Evolutionary conservation across 2,113 vertebrate genomes (phyloP).

Genomic region (Pristiophorus japonicus): DNA sequence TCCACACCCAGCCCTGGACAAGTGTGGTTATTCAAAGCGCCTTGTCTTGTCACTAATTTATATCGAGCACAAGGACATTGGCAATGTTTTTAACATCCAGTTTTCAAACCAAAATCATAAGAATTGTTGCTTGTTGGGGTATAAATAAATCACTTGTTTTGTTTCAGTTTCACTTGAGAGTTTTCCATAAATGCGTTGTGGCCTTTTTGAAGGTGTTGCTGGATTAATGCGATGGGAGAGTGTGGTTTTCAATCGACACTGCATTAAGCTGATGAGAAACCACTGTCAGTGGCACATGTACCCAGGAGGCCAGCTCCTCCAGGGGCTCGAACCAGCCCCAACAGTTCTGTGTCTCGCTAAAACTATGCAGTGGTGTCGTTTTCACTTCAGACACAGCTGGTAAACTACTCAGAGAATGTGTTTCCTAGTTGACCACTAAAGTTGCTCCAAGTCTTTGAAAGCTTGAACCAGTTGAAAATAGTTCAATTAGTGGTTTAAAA

Average conservation of each 20-base stretch:
- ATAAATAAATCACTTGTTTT: background rate
- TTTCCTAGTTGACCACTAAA: background rate
- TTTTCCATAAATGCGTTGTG: background rate
- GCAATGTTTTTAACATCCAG: background rate
- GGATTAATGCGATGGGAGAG: background rate
- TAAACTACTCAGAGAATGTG: background rate
- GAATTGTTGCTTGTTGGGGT: background rate
- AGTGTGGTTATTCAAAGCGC: background rate
- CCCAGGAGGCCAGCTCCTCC: background rate
- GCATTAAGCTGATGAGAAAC: slow-evolving; percentile 8
- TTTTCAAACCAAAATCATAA: background rate
- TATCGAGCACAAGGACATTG: background rate
- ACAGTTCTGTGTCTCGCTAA: background rate
- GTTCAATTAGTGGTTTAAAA: background rate
- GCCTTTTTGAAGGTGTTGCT: background rate
- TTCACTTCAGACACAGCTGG: background rate
- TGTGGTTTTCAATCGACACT: background rate
- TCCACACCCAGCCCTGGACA: no score
- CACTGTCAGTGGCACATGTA: background rate
- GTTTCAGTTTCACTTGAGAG: background rate
- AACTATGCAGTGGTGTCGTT: background rate
- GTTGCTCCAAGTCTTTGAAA: background rate
- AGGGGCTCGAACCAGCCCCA: background rate
- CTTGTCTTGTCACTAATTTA: background rate
- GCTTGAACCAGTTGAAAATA: background rate